Base-by-base conservation (phyloP, 2,113 vertebrate species). In the Poecilia latipinna region DNA sequence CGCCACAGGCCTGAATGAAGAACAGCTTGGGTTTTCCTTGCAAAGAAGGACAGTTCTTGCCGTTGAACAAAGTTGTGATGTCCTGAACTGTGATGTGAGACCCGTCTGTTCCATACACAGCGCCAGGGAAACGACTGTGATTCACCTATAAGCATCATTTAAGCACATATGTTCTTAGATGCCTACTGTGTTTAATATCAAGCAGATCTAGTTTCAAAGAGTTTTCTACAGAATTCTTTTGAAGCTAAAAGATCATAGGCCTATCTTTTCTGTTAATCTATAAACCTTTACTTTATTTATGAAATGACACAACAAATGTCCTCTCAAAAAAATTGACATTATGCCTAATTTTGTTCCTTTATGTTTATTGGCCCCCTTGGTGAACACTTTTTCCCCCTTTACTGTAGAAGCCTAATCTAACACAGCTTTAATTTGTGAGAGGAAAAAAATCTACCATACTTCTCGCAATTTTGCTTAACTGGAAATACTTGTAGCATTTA, bases 1-100 rank as follows among this genome's bases (percentile, higher is more conserved):
- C 98, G 24, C 96, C 97, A 62, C 98, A 99, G 68, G 98, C 98
- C 91, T 99, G 98, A 91, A 99, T 97, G 87, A 99, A 98, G 89
- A 99, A 99, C 17, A 99, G 92, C 78, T 99, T 99, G 65, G 98
- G 98, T 88, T 99, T 99, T 83, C 97, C 96, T 81, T 97, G 93
- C 81, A 99, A 73, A 24, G 95, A 95, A 0, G 94, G 96, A 86
- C 97, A 97, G 70, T 93, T 28, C 74, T 92, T 89, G 61, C 98
- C 98, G 12, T 96, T 96, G 82, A 99, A 96, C 89, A 91, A 95
- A 87, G 92, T 96, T 79, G 98, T 97, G 63, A 99, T 96, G 57
- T 62, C 78, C 91, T 99, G 96, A 0, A 99, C 77, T 0, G 95
- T 75, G 77, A 99, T 87, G 1, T 69, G 0, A 7, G 57, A 75